phyloP scores from a whole-genome alignment of 1,140 invertebrate species.

The Battus philenor region DNA sequence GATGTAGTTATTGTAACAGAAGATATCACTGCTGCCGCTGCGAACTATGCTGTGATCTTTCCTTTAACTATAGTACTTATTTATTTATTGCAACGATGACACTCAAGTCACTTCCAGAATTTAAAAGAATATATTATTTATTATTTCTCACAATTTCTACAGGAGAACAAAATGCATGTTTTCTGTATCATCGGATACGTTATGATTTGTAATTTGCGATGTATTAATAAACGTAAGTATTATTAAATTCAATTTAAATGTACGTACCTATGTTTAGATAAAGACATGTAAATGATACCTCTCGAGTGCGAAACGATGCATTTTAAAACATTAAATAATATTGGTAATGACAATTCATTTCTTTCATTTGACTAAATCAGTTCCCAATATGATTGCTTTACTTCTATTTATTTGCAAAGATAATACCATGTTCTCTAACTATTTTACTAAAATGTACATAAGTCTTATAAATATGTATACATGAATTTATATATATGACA shows the following conservation, averaged over 20 bases:
- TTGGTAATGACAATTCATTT: slow-evolving; percentile 30
- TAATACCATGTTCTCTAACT: no score
- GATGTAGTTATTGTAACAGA: slow-evolving; percentile 28
- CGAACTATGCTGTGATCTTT: slow-evolving; percentile 21
- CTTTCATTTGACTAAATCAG: slow-evolving; percentile 53
- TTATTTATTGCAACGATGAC: slow-evolving; percentile 16
- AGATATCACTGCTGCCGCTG: slow-evolving; percentile 20
- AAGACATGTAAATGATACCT: slow-evolving; percentile 54
- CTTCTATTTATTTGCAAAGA: no score
- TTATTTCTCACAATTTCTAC: no score
- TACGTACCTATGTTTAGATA: slow-evolving; percentile 55
- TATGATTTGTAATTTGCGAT: slow-evolving; percentile 22
- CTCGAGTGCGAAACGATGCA: slow-evolving; percentile 51
- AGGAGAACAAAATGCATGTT: slow-evolving; percentile 1
- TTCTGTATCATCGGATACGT: slow-evolving; percentile 27
- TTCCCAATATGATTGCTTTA: no score
- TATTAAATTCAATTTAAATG: slow-evolving; percentile 48
- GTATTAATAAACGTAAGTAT: slow-evolving; percentile 33
- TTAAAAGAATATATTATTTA: no score
- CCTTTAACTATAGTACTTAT: slow-evolving; percentile 22
- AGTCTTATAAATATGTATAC: no score
- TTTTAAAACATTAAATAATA: slow-evolving; percentile 67
- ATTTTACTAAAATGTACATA: no score
- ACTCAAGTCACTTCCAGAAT: no score
- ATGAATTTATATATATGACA: no score